Base-by-base conservation (phyloP, 1,140 invertebrate genomes). In the Pogonus chalceus region DNA sequence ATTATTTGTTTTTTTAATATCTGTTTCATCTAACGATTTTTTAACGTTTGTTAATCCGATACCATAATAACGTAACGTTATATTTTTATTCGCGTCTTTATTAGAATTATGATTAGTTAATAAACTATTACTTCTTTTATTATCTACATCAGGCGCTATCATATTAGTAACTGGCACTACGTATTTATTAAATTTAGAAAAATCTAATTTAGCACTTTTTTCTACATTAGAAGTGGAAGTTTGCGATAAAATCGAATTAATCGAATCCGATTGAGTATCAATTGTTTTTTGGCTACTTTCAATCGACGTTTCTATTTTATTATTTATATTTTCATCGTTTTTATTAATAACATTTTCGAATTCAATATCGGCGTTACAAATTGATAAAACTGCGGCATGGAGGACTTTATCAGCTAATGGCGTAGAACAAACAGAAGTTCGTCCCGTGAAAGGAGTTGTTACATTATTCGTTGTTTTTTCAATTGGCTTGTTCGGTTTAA, bases 331-430 rank as follows among this genome's bases (percentile, higher is more conserved):
- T 49, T 16, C 1, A 2, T 1, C 14, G 20, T 49, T 48, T 12
- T 18, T 12, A 21, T 49, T 20, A 20, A 16, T 61, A 54, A 66
- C 65, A 14, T 65, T 65, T 37, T 59, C 53, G 9, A 63, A 57
- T 46, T 69, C 63, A 7, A 69, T 72, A 21, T 80, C 78, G 0
- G 71, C 69, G 18, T 76, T 73, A 58, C 76, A 76, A 57, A 88
- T 87, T 0, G 83, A 84, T 20, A 87, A 73, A 16, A 77, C 79
- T 49, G 80, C 84, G 22, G 78, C 82, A 54, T 85, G 84, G 1
- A 88, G 61, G 2, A 87, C 73, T 64, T 85, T 83, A 60, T 88
- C 85, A 3, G 82, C 79, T 71, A 87, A 77, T 0, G 85, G 84
- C 0, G 84, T 87, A 0, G 82, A 84, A 59, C 82, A 86, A 1